Conservation (phyloP, 2,113 vertebrate genomes). For the Microtus montanus region DNA sequence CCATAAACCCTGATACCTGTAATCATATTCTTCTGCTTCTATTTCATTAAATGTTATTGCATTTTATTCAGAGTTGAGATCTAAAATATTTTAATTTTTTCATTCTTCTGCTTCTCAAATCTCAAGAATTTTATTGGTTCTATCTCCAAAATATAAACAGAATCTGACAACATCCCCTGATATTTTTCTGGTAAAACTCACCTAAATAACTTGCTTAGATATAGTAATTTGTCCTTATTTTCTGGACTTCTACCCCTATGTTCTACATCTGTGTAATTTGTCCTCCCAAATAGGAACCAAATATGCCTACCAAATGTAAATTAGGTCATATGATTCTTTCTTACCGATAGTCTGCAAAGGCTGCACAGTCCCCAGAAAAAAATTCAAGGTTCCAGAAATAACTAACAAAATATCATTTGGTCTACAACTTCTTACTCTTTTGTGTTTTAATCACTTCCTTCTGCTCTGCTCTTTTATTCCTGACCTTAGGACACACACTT, state of each 20-base stretch:
- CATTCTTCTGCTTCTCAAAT: neutral
- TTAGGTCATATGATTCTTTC: neutral
- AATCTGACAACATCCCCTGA: fast-evolving
- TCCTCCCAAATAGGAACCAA: neutral
- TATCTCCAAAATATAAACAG: neutral
- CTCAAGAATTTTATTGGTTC: neutral
- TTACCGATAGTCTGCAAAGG: neutral
- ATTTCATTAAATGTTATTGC: neutral
- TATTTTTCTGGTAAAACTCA: neutral
- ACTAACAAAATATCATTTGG: neutral
- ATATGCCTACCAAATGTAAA: neutral
- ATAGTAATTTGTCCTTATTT: neutral
- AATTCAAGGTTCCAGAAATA: neutral
- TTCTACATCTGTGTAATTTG: neutral
- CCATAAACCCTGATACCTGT: neutral
- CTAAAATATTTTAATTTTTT: neutral
- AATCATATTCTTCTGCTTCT: neutral
- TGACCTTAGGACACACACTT: neutral
- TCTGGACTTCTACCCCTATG: neutral
- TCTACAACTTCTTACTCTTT: neutral
- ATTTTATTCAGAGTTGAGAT: neutral
- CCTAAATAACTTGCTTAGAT: neutral
- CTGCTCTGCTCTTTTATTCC: neutral
- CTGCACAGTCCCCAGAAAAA: neutral
- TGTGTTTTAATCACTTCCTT: neutral